These are phyloP conservation scores for Pararge aegeria DNA, from an alignment of 1,140 invertebrate genomes.

Conservation along the genomic window DNA sequence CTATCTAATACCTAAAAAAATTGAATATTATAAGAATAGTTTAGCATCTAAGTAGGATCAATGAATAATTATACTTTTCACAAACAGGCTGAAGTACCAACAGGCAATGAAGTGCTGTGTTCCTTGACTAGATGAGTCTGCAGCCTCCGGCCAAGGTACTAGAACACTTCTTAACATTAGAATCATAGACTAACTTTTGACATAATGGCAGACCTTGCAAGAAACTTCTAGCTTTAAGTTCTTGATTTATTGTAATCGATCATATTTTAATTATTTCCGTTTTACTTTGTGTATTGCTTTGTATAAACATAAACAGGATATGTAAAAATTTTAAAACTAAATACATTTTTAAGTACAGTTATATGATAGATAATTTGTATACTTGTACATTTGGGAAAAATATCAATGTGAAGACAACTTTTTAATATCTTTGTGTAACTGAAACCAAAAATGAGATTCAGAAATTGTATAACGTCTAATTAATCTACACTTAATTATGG, in stretches of 20 bases:
- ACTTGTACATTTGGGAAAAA: too few species aligned
- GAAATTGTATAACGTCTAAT: conserved; percentile 35
- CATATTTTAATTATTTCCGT: conserved; percentile 40
- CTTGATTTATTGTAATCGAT: conserved; percentile 33
- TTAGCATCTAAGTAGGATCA: too few species aligned
- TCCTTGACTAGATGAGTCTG: conserved; percentile 34
- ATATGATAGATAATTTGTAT: background rate
- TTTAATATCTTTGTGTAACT: background rate
- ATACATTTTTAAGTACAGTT: background rate
- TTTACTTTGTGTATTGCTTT: conserved; percentile 32
- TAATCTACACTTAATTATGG: conserved; percentile 44
- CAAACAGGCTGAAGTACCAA: conserved; percentile 63
- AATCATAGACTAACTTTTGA: conserved; percentile 65
- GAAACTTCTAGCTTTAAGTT: conserved; percentile 62
- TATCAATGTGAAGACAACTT: background rate
- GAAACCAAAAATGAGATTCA: conserved; percentile 14
- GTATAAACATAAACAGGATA: background rate
- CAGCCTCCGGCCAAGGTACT: conserved; percentile 72
- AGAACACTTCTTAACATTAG: conserved; percentile 53
- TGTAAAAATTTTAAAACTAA: background rate
- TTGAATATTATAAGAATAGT: too few species aligned
- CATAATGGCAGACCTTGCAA: conserved; percentile 72
- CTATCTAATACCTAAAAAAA: too few species aligned
- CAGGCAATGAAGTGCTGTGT: conserved; percentile 56
- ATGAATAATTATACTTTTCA: conserved; percentile 16